Base-by-base conservation (phyloP, 2,113 vertebrate species). In the Carassius auratus region DNA sequence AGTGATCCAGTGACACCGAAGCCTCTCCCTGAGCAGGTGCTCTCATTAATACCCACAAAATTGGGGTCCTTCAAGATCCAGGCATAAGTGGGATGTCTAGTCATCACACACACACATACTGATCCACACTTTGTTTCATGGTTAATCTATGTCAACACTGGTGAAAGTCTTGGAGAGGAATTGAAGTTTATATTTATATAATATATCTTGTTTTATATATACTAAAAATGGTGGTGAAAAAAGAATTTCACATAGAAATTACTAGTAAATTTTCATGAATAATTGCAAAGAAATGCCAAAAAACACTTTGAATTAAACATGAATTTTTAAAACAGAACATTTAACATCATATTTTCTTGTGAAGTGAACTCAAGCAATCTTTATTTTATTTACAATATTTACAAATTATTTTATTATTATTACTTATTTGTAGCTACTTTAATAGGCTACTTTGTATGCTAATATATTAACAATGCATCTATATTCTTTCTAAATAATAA, bases 1-100 rank as follows among this genome's bases (percentile, higher is more conserved):
- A 90, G 87, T 90, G 87, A 88, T 87, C 87, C 61, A 69, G 87
- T 90, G 90, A 91, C 91, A 90, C 87, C n/a, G 82, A 89, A 82
- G 26, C 76, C 83, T 85, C 88, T 91, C 86, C 84, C 84, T 26
- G 90, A 92, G 93, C 94, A 95, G 93, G 93, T 95, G 93, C 91
- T 91, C 90, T 92, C 92, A 94, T 93, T 94, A 95, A 94, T 90
- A 91, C 89, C 88, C 89, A 87, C 90, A 92, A 94, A 94, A 93
- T 93, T 92, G 90, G 90, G 93, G 89, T 91, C 91, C 88, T 93
- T 89, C 85, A 91, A 92, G 91, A 94, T 89, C 86, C 77, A 81
- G 76, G 89, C 90, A 86, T 88, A 93, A 93, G 92, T 92, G 91
- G 84, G 84, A 88, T 0, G 90, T 90, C 89, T 86, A 57, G 84